Percentiles rank a stretch among this genome's conserved stretches.
Evolutionary conservation across 2,113 vertebrate species (phyloP).

Genomic region (Suncus etruscus): DNA sequence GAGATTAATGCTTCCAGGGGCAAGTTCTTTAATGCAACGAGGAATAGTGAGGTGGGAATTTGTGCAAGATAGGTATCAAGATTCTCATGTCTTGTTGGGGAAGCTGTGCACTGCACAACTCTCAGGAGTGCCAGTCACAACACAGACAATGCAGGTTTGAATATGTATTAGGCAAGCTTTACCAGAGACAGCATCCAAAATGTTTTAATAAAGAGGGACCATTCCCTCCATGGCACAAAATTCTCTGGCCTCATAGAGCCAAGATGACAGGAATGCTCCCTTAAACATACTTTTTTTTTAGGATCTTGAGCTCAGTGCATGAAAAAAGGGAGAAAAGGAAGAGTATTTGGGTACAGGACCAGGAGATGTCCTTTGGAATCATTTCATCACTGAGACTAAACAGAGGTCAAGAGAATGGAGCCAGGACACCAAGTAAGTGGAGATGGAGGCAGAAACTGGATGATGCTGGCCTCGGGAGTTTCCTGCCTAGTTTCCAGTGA

Average conservation of each 20-base stretch:
- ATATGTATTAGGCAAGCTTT: neutral
- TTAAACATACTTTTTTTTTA: neutral
- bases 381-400: neutral
- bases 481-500: neutral
- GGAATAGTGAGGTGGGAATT: neutral
- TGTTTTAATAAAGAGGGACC: neutral
- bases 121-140: too few relatives aligned
- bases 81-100: neutral
- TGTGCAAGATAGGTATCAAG: neutral
- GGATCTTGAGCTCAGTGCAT: neutral
- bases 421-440: rapidly evolving
- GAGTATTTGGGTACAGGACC: too few relatives aligned
- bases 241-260: neutral
- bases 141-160: neutral
- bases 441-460: neutral
- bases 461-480: neutral
- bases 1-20: neutral
- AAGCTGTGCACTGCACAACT: neutral
- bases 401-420: neutral
- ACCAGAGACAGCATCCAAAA: neutral
- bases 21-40: neutral
- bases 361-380: too few relatives aligned
- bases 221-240: too few relatives aligned
- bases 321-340: neutral
- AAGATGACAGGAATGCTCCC: too few relatives aligned